phyloP scores from a whole-genome alignment of 2,888 invertebrate genomes.

The Resseliella maxima region DNA sequence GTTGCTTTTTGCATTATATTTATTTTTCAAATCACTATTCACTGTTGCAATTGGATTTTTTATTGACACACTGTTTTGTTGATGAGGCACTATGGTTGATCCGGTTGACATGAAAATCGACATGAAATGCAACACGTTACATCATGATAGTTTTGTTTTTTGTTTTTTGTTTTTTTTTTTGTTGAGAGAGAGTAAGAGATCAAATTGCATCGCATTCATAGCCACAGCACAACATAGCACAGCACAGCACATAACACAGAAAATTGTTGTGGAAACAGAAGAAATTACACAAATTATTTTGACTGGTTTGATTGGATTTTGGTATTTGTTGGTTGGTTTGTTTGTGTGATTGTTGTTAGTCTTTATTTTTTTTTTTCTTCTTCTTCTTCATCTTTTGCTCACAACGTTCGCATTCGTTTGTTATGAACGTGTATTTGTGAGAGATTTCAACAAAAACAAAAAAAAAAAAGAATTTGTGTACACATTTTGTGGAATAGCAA shows the following conservation, averaged over 20 bases:
- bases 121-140: too few species aligned
- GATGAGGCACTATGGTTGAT: constrained; percentile 12
- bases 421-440: neutral
- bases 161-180: too few species aligned
- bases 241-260: neutral
- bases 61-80: constrained; percentile 56
- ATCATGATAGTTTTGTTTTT: too few species aligned
- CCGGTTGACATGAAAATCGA: neutral
- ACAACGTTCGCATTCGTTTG: neutral
- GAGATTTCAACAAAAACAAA: neutral
- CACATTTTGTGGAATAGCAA: constrained; percentile 26
- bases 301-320: neutral
- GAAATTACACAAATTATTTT: constrained; percentile 7
- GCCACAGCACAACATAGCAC: neutral
- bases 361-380: too few species aligned
- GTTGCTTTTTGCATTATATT: constrained; percentile 56
- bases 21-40: constrained; percentile 57
- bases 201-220: too few species aligned
- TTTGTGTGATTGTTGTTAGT: too few species aligned
- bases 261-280: neutral
- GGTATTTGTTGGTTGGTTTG: neutral
- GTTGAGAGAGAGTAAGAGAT: too few species aligned
- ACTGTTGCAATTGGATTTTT: constrained; percentile 56
- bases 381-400: neutral
- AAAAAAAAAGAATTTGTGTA: neutral